phyloP scores from a whole-genome alignment of 2,113 vertebrate species.

The Myrmecobius fasciatus region DNA sequence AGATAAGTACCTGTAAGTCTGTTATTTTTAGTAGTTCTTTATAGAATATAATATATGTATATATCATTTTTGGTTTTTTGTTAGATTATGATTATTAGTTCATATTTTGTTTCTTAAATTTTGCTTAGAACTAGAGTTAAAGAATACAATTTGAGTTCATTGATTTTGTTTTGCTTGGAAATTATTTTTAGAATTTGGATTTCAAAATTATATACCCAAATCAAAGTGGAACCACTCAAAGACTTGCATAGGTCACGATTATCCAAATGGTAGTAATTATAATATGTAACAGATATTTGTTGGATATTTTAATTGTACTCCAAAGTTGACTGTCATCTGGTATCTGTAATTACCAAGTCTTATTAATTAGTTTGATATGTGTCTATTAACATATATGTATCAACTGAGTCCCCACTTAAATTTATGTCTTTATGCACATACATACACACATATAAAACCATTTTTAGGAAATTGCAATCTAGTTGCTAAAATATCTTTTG shows the following conservation, averaged over 20 bases:
- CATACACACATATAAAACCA: not conserved
- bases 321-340: not conserved
- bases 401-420: not conserved
- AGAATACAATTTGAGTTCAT: not conserved
- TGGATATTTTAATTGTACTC: not conserved
- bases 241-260: not conserved
- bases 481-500: not conserved
- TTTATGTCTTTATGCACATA: not conserved
- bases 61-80: not conserved
- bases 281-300: not conserved
- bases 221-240: not conserved
- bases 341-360: not conserved
- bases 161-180: not conserved
- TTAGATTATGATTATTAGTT: not conserved
- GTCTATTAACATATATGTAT: not conserved
- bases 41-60: not conserved
- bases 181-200: not conserved
- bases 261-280: too few species aligned
- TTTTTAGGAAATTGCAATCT: not conserved
- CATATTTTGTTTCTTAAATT: not conserved
- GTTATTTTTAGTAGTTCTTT: not conserved
- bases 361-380: not conserved
- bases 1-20: not conserved
- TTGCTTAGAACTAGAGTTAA: not conserved
- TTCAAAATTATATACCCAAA: slow-evolving; percentile 3